These are phyloP conservation scores for Lepidochitona cinerea DNA, from an alignment of 2,888 invertebrate species.

Conservation along the genomic window DNA sequence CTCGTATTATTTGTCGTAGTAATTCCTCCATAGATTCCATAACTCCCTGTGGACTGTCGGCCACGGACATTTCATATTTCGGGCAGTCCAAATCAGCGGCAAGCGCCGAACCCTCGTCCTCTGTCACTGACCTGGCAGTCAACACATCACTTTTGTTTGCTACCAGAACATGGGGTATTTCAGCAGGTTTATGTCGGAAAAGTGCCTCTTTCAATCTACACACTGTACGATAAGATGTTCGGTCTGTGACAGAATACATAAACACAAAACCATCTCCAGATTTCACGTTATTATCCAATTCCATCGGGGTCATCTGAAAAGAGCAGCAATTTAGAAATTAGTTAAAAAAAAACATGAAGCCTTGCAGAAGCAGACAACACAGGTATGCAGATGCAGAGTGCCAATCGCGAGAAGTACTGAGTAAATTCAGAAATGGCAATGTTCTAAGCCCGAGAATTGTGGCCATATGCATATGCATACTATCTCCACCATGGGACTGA, in stretches of 20 bases:
- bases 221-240: conserved; percentile 87
- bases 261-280: conserved; percentile 93
- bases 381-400: too few relatives aligned
- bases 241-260: conserved; percentile 92
- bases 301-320: conserved; percentile 45
- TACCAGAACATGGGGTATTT: conserved; percentile 53
- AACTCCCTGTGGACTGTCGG: conserved; percentile 57
- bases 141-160: conserved; percentile 62
- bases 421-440: too few relatives aligned
- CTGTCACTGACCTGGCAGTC: conserved; percentile 49
- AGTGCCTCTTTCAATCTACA: conserved; percentile 75
- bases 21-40: conserved; percentile 59
- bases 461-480: too few relatives aligned
- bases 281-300: conserved; percentile 74
- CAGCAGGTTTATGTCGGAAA: conserved; percentile 38
- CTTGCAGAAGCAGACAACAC: too few relatives aligned
- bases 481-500: too few relatives aligned
- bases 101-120: conserved; percentile 48
- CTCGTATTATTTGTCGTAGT: conserved; percentile 54
- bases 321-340: too few relatives aligned
- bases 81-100: conserved; percentile 55
- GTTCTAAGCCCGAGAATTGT: too few relatives aligned
- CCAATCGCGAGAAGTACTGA: too few relatives aligned
- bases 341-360: too few relatives aligned
- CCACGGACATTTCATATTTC: conserved; percentile 61